Conservation (phyloP, 2,797 vertebrate species). For the Acropternis orthonyx region DNA sequence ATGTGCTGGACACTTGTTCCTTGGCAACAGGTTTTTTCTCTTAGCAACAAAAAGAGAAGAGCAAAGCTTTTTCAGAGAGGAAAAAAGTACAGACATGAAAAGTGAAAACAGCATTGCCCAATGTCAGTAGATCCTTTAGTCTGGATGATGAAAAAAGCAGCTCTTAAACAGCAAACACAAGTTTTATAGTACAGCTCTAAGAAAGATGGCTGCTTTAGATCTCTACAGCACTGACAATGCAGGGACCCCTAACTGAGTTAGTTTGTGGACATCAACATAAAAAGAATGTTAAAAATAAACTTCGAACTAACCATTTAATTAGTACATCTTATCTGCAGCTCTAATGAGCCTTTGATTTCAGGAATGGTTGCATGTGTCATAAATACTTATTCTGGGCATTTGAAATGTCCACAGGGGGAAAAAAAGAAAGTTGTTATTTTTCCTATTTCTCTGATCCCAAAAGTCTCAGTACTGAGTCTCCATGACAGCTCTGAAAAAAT, state of each 20-base stretch:
- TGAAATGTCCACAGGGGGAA: neutral
- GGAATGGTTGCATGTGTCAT: neutral
- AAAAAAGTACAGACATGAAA: constrained; percentile 33
- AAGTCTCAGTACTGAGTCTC: neutral
- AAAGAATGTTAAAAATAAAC: neutral
- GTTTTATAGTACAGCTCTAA: neutral
- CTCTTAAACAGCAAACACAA: neutral
- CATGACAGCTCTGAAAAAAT: neutral
- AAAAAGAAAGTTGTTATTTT: neutral
- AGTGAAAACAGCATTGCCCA: constrained; percentile 18
- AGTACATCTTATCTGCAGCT: neutral
- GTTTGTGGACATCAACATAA: neutral
- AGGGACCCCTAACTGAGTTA: neutral
- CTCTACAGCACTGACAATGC: neutral
- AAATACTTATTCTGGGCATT: neutral
- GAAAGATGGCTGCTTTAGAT: neutral
- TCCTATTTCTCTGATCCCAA: neutral
- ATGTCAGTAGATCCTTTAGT: neutral
- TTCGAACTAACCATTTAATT: neutral
- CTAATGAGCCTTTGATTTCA: constrained; percentile 35
- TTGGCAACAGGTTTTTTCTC: constrained; percentile 68
- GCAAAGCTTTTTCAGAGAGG: constrained; percentile 38
- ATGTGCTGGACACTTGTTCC: constrained; percentile 51
- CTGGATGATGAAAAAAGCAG: neutral
- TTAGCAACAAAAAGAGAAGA: constrained; percentile 66